These are phyloP conservation scores for Hypsopygia costalis DNA, from an alignment of 2,888 invertebrate genomes.

Conservation along the genomic window DNA sequence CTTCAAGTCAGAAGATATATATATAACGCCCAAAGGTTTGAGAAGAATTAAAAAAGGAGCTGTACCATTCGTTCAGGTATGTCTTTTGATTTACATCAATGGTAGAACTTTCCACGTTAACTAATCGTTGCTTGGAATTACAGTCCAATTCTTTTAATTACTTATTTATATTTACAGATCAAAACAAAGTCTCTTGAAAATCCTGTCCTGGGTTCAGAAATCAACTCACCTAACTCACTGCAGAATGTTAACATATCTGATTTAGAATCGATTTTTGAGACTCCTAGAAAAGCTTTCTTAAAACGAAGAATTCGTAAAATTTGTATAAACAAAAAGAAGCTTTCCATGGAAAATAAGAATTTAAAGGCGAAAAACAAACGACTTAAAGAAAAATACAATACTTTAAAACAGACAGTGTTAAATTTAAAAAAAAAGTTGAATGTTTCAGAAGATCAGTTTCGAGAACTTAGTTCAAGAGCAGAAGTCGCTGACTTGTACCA, in stretches of 20 bases:
- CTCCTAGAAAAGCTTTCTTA: constrained; percentile 1
- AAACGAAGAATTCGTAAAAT: not conserved
- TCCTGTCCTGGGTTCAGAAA: too few species aligned
- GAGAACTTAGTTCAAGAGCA: not conserved
- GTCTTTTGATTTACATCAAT: too few species aligned
- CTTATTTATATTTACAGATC: too few species aligned
- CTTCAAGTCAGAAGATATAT: not conserved
- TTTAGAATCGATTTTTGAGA: constrained; percentile 10
- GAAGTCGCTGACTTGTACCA: not conserved
- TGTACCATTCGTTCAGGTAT: not conserved
- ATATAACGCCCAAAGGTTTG: too few species aligned
- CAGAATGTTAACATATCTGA: not conserved
- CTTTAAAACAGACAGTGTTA: not conserved
- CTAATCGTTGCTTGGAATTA: too few species aligned
- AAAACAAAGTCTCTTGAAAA: too few species aligned
- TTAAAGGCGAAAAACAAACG: constrained; percentile 2
- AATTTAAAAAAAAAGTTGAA: not conserved
- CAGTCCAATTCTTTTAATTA: too few species aligned
- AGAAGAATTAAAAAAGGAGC: not conserved
- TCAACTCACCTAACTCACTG: not conserved
- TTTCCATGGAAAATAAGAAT: not conserved
- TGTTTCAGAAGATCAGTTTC: not conserved
- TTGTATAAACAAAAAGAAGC: not conserved
- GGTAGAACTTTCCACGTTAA: too few species aligned
- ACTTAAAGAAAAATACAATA: not conserved